Evolutionary conservation across 2,888 invertebrate species (phyloP).

Genomic region (Cataglyphis rosenhaueri): DNA sequence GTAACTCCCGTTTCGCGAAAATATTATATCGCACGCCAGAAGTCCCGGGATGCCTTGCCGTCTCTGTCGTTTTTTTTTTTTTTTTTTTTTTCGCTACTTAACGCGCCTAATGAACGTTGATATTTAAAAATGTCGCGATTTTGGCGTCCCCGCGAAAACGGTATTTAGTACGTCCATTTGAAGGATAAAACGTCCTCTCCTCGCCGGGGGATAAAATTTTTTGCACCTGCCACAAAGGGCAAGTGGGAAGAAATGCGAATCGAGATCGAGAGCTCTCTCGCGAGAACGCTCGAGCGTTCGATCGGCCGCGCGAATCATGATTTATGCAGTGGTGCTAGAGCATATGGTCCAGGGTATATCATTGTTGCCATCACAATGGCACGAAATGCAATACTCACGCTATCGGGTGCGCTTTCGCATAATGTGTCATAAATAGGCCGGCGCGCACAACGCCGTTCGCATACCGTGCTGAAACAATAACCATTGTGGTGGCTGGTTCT

Average conservation of each 20-base stretch:
- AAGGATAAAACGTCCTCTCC: background rate
- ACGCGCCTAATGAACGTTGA: slow-evolving; percentile 67
- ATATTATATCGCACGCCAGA: slow-evolving; percentile 68
- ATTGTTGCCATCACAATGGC: slow-evolving; percentile 84
- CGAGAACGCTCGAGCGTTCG: slow-evolving; percentile 50
- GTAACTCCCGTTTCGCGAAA: slow-evolving; percentile 63
- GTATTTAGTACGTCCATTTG: background rate
- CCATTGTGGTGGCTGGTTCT: slow-evolving; percentile 83
- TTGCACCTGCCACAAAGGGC: slow-evolving; percentile 32
- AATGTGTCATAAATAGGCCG: slow-evolving; percentile 86
- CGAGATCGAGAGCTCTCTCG: slow-evolving; percentile 64
- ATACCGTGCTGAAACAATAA: slow-evolving; percentile 84
- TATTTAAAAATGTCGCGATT: slow-evolving; percentile 58
- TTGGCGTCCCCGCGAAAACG: slow-evolving; percentile 45
- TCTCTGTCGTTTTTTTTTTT: slow-evolving; percentile 32
- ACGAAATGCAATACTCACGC: slow-evolving; percentile 80
- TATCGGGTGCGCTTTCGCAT: slow-evolving; percentile 85
- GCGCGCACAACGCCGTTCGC: slow-evolving; percentile 78
- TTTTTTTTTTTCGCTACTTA: slow-evolving; percentile 39
- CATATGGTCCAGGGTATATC: slow-evolving; percentile 79
- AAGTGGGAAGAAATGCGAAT: slow-evolving; percentile 37
- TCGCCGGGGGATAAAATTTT: background rate
- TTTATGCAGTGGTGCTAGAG: slow-evolving; percentile 78
- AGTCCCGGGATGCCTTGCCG: slow-evolving; percentile 55
- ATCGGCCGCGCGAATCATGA: slow-evolving; percentile 72